These are phyloP conservation scores for Caranx melampygus DNA, from an alignment of 2,113 vertebrate genomes.

Conservation along the genomic window DNA sequence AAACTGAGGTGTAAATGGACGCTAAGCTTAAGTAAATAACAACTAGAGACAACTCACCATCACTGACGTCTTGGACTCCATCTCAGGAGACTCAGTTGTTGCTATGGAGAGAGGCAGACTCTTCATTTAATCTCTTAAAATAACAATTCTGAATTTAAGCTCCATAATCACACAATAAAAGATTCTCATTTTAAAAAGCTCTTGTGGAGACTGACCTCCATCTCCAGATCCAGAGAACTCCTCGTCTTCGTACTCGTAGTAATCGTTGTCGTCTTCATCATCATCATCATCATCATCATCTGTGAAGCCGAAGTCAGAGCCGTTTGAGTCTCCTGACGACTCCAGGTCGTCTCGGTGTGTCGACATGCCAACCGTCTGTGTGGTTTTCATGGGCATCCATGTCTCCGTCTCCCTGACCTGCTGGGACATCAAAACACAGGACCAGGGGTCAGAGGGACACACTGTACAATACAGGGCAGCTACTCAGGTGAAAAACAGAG, in stretches of 20 bases:
- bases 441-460: conserved; percentile 16
- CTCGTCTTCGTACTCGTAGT: conserved; percentile 75
- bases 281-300: conserved; percentile 46
- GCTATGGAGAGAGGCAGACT: conserved; percentile 38
- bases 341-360: conserved; percentile 18
- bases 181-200: too few relatives aligned
- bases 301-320: conserved; percentile 74
- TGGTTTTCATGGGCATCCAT: conserved; percentile 82
- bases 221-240: conserved; percentile 90
- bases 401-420: conserved; percentile 87
- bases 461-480: neutral
- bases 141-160: neutral
- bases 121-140: neutral
- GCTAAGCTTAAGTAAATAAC: too few relatives aligned
- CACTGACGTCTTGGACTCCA: conserved; percentile 5
- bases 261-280: conserved; percentile 36
- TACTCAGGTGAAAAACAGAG: too few relatives aligned
- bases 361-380: conserved; percentile 19
- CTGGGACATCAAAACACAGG: conserved; percentile 55
- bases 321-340: conserved; percentile 73
- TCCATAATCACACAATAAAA: neutral
- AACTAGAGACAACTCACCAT: conserved; percentile 56
- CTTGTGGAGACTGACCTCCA: conserved; percentile 69
- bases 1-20: too few relatives aligned
- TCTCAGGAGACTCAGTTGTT: neutral